Evolutionary conservation across 2,113 vertebrate genomes (phyloP), one percentile per base, ranked within the genome.

Genomic region (Hymenochirus boettgeri): DNA sequence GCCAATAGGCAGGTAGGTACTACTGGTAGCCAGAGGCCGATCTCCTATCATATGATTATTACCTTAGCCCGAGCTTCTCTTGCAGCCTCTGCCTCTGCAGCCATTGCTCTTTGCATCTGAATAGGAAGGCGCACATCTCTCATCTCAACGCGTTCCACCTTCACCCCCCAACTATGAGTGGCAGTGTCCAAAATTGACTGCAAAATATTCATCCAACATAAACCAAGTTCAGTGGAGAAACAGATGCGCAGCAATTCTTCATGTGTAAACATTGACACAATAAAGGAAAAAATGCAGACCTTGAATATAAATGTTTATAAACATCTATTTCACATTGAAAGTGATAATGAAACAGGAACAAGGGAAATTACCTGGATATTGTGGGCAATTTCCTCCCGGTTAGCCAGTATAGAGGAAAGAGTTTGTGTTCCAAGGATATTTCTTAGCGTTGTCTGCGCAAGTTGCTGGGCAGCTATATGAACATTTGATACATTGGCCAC

Each of bases 31-130:
- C 31, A 33, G 7, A 33, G 8, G 31, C 31, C 12, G 31, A 7
- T 2, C 33, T 13, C 33, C 31, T 9, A 7, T 15, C 4, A 46
- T 46, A 2, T 7, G 19, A 4, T 18, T n/a, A 9, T 61, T 58
- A 96, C 93, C 89, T 87, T 91, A 7, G 93, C 92, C 67, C 86
- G 82, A 70, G 89, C 91, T 59, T 94, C 88, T 52, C 65, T 66
- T 5, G 76, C 82, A 55, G 93, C 90, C 70, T 95, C 91, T 1
- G 93, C 93, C 76, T 96, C 88, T 0, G 91, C 89, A 0, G 91
- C 92, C 91, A 93, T 93, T 60, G 88, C 89, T 72, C 88, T 87
- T 82, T 96, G 93, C 77, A 94, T 73, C 74, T 90, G 88, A 15
- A 81, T 31, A 0, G 93, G 93, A 39, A 96, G 83, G 42, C 84